These are phyloP conservation scores for Drosophila birchii DNA, from an alignment of 2,888 invertebrate species.

Conservation along the genomic window DNA sequence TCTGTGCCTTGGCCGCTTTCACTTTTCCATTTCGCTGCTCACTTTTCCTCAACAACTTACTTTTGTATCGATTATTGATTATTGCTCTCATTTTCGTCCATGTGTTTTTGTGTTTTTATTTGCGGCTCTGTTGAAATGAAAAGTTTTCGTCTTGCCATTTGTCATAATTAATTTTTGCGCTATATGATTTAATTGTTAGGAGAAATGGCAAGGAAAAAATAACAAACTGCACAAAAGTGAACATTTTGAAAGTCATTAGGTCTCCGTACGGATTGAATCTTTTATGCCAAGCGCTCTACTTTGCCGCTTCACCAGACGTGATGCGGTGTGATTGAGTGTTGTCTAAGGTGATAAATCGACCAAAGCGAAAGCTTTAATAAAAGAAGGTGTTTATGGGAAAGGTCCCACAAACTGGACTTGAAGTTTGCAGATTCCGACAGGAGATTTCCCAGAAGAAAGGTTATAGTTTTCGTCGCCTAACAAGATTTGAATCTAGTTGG, in stretches of 20 bases:
- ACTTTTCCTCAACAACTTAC: slow-evolving; percentile 64
- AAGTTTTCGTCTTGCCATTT: slow-evolving; percentile 71
- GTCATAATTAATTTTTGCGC: slow-evolving; percentile 74
- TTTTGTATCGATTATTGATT: slow-evolving; percentile 71
- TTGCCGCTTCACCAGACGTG: slow-evolving; percentile 31
- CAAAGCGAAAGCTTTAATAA: slow-evolving; percentile 60
- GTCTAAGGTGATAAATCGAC: slow-evolving; percentile 57
- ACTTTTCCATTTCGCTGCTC: slow-evolving; percentile 66
- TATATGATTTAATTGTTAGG: slow-evolving; percentile 63
- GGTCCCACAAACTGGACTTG: not conserved
- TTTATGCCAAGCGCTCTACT: slow-evolving; percentile 58
- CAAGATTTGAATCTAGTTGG: not conserved
- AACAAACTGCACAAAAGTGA: slow-evolving; percentile 34
- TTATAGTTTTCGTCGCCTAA: not conserved
- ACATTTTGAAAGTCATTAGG: slow-evolving; percentile 51
- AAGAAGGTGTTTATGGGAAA: slow-evolving; percentile 27
- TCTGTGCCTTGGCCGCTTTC: slow-evolving; percentile 63
- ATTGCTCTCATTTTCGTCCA: slow-evolving; percentile 48
- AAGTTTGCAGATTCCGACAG: not conserved
- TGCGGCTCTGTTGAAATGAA: slow-evolving; percentile 59
- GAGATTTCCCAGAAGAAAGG: slow-evolving; percentile 2
- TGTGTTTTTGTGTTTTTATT: slow-evolving; percentile 50
- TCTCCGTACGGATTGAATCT: slow-evolving; percentile 34
- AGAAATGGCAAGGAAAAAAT: slow-evolving; percentile 24
- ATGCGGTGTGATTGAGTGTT: slow-evolving; percentile 48